phyloP scores from a whole-genome alignment of 2,888 invertebrate species.

The Boloria euphrosyne region DNA sequence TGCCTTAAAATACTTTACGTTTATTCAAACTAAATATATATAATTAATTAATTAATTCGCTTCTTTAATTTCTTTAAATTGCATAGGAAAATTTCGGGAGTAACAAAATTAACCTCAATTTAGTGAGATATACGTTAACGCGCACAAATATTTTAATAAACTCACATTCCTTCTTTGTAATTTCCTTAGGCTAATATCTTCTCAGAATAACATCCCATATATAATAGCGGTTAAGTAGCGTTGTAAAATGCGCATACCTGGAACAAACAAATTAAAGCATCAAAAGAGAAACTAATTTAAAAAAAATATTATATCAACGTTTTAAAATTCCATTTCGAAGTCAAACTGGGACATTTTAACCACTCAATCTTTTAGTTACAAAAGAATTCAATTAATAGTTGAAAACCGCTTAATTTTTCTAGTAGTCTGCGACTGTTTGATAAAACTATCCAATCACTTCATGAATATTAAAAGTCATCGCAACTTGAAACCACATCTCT shows the following conservation, averaged over 20 bases:
- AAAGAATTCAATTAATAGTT: background rate
- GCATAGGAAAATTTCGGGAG: no score
- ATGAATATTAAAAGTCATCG: constrained; percentile 11
- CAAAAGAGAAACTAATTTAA: background rate
- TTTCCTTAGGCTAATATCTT: background rate
- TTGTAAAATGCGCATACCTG: constrained; percentile 16
- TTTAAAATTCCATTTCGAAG: background rate
- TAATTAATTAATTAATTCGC: no score
- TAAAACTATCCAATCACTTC: background rate
- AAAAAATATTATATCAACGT: constrained; percentile 7
- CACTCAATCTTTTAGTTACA: background rate
- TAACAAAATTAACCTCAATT: no score
- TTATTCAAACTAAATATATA: no score
- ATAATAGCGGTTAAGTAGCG: constrained; percentile 3
- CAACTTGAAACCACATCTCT: background rate
- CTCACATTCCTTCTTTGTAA: background rate
- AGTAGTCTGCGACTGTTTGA: constrained; percentile 8
- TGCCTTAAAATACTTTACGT: no score
- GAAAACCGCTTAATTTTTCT: constrained; percentile 21
- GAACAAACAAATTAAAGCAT: constrained; percentile 12
- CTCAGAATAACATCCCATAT: background rate
- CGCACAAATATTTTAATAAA: no score
- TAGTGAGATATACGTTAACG: no score
- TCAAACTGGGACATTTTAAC: background rate
- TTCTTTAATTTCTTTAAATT: no score